Conservation (phyloP, 2,888 invertebrate genomes). For the Phoronis australis region DNA sequence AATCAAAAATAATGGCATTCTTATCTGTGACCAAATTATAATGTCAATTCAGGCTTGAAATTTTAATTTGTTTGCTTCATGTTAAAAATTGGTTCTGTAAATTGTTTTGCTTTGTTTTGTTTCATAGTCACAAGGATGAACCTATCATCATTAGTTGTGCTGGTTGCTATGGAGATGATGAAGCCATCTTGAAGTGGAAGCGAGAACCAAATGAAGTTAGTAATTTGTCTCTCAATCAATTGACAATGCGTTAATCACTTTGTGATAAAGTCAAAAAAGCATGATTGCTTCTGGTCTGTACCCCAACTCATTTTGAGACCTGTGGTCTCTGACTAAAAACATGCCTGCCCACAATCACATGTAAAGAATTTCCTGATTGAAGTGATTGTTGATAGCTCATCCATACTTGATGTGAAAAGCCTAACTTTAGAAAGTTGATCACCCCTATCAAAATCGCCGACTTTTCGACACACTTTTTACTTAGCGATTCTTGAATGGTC, state of each 20-base stretch:
- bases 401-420: too few relatives aligned
- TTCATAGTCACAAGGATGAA: constrained; percentile 37
- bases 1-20: not conserved
- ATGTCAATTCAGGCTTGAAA: not conserved
- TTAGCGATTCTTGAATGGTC: too few relatives aligned
- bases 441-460: too few relatives aligned
- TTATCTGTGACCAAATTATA: not conserved
- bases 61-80: not conserved
- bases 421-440: too few relatives aligned
- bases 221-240: too few relatives aligned
- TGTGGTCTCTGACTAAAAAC: not conserved
- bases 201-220: constrained; percentile 48
- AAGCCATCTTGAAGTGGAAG: constrained; percentile 56
- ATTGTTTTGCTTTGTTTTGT: not conserved
- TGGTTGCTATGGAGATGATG: constrained; percentile 56
- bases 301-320: not conserved
- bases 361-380: too few relatives aligned
- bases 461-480: too few relatives aligned
- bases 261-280: too few relatives aligned
- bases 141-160: constrained; percentile 54
- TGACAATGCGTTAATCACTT: not conserved
- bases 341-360: too few relatives aligned
- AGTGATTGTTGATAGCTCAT: too few relatives aligned
- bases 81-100: not conserved
- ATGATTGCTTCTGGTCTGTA: not conserved